A percentile compares a stretch with the other conserved stretches of the same genome.
phyloP scores from a whole-genome alignment of 2,888 invertebrate genomes.

The Tetheella fluctuosa region DNA sequence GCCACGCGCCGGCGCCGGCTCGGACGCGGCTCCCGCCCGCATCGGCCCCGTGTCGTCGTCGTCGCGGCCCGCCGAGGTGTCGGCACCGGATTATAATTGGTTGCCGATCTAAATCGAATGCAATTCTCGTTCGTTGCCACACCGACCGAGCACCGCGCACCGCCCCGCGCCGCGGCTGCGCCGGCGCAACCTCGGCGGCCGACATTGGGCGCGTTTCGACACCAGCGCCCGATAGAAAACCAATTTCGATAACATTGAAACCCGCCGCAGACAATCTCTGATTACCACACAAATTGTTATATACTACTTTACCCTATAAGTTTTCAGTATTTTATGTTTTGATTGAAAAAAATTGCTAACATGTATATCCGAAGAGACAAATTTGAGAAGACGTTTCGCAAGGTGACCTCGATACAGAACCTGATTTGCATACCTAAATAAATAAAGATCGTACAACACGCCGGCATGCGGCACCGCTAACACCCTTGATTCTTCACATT shows the following conservation, averaged over 20 bases:
- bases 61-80: slow-evolving; percentile 41
- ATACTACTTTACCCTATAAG: not conserved
- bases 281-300: slow-evolving; percentile 18
- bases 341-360: not conserved
- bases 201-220: slow-evolving; percentile 59
- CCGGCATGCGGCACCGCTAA: too few relatives aligned
- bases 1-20: too few relatives aligned
- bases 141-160: slow-evolving; percentile 27
- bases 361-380: not conserved
- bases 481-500: not conserved
- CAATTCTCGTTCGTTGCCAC: slow-evolving; percentile 45
- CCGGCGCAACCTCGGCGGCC: slow-evolving; percentile 50
- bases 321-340: not conserved
- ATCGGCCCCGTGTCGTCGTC: slow-evolving; percentile 32
- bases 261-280: slow-evolving; percentile 18
- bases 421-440: not conserved
- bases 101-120: slow-evolving; percentile 39
- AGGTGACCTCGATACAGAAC: not conserved
- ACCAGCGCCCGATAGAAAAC: slow-evolving; percentile 49
- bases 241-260: slow-evolving; percentile 63
- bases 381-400: not conserved
- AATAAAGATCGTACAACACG: not conserved
- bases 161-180: not conserved
- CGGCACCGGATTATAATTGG: slow-evolving; percentile 29
- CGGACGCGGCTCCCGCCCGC: too few relatives aligned